phyloP scores from a whole-genome alignment of 2,888 invertebrate species.

The Agrotis puta region DNA sequence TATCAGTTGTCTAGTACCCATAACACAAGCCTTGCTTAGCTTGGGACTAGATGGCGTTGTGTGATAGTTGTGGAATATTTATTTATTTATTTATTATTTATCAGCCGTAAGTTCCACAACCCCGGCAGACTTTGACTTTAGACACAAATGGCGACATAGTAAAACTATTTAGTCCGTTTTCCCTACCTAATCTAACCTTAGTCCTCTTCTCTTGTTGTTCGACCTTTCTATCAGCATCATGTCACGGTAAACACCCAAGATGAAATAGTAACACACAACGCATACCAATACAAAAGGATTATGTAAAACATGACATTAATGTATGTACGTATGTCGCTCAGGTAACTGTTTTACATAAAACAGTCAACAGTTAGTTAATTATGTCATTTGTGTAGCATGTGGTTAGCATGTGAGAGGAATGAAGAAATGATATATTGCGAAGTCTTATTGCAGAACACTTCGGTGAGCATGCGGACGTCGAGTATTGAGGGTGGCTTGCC shows the following conservation, averaged over 20 bases:
- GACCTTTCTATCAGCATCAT: background rate
- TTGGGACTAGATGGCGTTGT: no score
- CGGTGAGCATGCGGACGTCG: no score
- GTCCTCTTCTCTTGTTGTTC: background rate
- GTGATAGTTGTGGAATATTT: no score
- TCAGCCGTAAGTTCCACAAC: no score
- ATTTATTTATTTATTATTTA: no score
- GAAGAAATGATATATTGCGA: background rate
- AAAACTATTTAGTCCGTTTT: background rate
- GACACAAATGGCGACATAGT: background rate
- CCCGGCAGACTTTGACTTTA: no score
- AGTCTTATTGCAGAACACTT: no score
- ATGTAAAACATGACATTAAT: conserved; percentile 22
- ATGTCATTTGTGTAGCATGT: conserved; percentile 42
- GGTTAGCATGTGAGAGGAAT: no score
- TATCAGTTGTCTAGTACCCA: no score
- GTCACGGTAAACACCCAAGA: conserved; percentile 26
- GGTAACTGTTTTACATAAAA: conserved; percentile 31
- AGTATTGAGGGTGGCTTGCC: no score
- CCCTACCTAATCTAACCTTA: background rate
- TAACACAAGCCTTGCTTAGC: no score
- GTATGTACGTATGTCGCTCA: conserved; percentile 30
- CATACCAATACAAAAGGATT: conserved; percentile 25
- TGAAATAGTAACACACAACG: background rate
- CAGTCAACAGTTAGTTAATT: conserved; percentile 39